These are phyloP conservation scores for Drosophila putrida DNA, from an alignment of 2,888 invertebrate genomes.

Conservation along the genomic window DNA sequence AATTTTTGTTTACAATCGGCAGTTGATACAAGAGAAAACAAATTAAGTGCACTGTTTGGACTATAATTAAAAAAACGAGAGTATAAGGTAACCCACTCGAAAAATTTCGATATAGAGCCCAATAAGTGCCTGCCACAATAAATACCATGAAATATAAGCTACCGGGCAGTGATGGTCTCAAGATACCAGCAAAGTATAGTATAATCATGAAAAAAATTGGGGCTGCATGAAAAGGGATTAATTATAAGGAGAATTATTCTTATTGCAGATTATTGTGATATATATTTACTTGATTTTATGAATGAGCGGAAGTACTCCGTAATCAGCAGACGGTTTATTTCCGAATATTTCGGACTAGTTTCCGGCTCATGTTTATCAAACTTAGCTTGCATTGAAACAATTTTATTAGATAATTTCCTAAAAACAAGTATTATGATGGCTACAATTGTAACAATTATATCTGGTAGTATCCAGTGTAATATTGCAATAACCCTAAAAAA, in stretches of 20 bases:
- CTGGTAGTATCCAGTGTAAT: constrained; percentile 58
- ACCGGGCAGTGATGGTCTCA: constrained; percentile 92
- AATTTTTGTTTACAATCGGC: constrained; percentile 29
- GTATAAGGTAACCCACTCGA: constrained; percentile 25
- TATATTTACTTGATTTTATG: constrained; percentile 53
- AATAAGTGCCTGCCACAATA: constrained; percentile 92
- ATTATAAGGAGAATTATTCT: background rate
- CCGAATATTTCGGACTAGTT: constrained; percentile 16
- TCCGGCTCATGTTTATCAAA: background rate
- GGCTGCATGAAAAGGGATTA: constrained; percentile 37
- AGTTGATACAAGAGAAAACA: constrained; percentile 52
- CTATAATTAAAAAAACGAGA: constrained; percentile 29
- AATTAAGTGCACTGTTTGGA: constrained; percentile 44
- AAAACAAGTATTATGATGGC: constrained; percentile 38
- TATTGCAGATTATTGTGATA: no score
- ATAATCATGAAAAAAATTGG: constrained; percentile 57
- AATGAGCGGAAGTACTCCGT: constrained; percentile 56
- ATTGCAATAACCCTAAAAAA: constrained; percentile 33
- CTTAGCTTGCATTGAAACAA: background rate
- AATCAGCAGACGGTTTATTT: constrained; percentile 60
- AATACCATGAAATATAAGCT: constrained; percentile 94
- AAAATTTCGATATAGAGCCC: constrained; percentile 86
- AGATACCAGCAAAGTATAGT: constrained; percentile 84
- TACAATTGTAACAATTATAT: constrained; percentile 38
- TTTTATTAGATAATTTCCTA: constrained; percentile 5